Percentiles rank a stretch among this genome's conserved stretches.
Evolutionary conservation across 2,888 invertebrate species (phyloP).

Genomic region (Tineola bisselliella): DNA sequence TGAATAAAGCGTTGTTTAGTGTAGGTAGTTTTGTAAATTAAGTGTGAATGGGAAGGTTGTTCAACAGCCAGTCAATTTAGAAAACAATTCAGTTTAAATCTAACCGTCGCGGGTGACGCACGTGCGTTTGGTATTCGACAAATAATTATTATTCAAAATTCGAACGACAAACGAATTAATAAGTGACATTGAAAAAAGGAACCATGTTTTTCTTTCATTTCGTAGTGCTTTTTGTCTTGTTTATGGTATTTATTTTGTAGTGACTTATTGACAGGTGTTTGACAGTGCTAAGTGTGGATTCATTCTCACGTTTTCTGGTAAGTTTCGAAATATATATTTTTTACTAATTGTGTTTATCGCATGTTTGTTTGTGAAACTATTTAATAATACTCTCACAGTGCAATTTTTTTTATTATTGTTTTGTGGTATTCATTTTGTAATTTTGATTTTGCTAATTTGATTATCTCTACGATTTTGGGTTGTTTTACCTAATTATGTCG

Average conservation of each 20-base stretch:
- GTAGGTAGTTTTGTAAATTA: conserved; percentile 21
- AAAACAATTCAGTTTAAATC: conserved; percentile 29
- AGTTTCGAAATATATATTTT: background rate
- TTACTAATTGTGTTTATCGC: background rate
- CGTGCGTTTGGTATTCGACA: conserved; percentile 54
- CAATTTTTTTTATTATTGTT: background rate
- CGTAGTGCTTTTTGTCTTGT: conserved; percentile 26
- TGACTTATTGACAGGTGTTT: conserved; percentile 38
- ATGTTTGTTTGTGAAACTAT: background rate
- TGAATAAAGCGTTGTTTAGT: conserved; percentile 19
- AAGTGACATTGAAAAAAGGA: conserved; percentile 31
- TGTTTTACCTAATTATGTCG: too few relatives aligned
- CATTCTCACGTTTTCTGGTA: conserved; percentile 25
- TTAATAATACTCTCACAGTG: background rate
- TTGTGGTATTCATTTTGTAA: background rate
- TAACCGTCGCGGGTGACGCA: conserved; percentile 31
- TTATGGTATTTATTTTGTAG: conserved; percentile 30
- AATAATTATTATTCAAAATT: conserved; percentile 21
- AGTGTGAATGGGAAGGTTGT: conserved; percentile 56
- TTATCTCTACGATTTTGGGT: background rate
- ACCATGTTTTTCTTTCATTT: conserved; percentile 42
- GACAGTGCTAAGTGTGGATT: conserved; percentile 38
- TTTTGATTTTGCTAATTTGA: background rate
- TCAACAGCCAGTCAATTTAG: conserved; percentile 50
- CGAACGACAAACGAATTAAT: conserved; percentile 20